Base-by-base conservation (phyloP, 2,888 invertebrate species). In the Drosophila quinaria region DNA sequence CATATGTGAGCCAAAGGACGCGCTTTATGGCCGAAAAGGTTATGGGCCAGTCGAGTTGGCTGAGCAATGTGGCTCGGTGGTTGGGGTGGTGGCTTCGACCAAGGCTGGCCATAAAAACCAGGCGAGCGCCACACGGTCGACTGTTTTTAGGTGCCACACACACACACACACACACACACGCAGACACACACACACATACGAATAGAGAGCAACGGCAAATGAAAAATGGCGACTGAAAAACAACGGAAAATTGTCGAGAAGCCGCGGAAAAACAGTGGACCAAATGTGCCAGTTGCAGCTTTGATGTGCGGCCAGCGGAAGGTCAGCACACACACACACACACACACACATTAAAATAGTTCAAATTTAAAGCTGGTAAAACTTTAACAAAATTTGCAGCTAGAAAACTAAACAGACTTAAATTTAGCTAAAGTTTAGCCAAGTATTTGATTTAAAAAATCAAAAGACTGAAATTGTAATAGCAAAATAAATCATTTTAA, bases 21-120 rank as follows among this genome's bases (percentile, higher is more conserved):
- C 83, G 87, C 72, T 87, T 83, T 89, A 83, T 87, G 89, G 79
- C 81, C 83, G 58, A 86, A 80, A 88, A 83, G 82, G 82, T 88
- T 82, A 84, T 72, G 80, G 83, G 82, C 61, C 78, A 74, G 76
- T 51, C 61, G 63, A 64, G 69, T 42, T 51, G 78, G 47, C 60
- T 63, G 64, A 31, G 66, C 46, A 52, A 22, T 65, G 69, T 42
- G 63, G 44, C 35, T 49, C 39, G 54, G 42, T 44, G 46, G 25
- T 37, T 42, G 17, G 59, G 25, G 15, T 41, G 63, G 37, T 52
- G 25, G 37, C 47, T 49, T 49, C 25, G 59, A 58, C 80, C 83
- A 82, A 82, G 82, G 87, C 76, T 80, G 70, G 77, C 50, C 80
- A 79, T 80, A 79, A 79, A 80, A 80, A 70, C 80, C 80, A 79